Evolutionary conservation across 2,113 vertebrate species (phyloP), one percentile per base, ranked within the genome.

Genomic region (Panthera tigris): DNA sequence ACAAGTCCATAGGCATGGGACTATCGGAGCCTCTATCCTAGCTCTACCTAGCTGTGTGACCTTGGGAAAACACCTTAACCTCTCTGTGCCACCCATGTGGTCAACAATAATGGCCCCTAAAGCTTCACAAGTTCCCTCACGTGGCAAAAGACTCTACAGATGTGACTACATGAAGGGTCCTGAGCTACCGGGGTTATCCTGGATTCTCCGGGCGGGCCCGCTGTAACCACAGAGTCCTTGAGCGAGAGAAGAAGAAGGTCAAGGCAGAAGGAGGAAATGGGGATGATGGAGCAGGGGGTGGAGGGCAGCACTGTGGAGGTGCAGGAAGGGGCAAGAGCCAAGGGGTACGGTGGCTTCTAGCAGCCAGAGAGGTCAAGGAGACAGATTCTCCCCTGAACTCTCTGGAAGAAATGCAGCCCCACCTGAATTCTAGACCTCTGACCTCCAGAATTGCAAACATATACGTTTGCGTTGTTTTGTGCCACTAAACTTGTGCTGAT

Each of bases 281-380:
- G 25, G 33, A 5, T 0, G 73, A 36, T 0, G 23, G 27, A 31
- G n/a, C 7, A 0, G 57, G 3, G 61, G 13, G 0, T 23, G 14
- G n/a, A 4, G 4, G 0, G 45, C 50, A 1, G 12, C 11, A 12
- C 13, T 12, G 0, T 19, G 57, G 48, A 12, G 19, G 5, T 0
- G 41, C 31, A 36, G 33, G 55, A 19, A 9, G 25, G 66, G 29
- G 11, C 85, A 4, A 0, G 3, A 29, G 48, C 61, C 4, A 9
- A 18, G n/a, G 41, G 14, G 1, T 0, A 4, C 14, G 39, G 63
- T 1, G 14, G 31, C 61, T 63, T 68, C 84, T 31, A 11, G 55
- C 36, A 76, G 83, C 68, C 14, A 10, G 87, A 48, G 23, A 29
- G 63, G 63, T 27, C 13, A 16, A 73, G 23, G 74, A 27, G 25